phyloP scores from a whole-genome alignment of 2,888 invertebrate genomes.

The Chrysolina oricalcia region DNA sequence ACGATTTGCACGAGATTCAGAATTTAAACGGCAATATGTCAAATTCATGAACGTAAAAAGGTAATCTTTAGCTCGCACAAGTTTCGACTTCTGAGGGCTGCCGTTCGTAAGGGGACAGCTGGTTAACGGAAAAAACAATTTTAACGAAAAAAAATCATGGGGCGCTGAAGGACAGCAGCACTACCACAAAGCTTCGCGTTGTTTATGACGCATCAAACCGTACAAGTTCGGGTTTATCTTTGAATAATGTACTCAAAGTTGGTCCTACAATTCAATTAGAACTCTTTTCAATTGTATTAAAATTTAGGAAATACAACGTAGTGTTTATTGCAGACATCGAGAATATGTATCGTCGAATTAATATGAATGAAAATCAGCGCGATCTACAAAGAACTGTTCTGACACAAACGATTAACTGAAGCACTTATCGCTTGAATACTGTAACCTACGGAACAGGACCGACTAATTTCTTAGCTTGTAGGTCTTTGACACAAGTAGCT shows the following conservation, averaged over 20 bases:
- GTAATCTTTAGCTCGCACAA: slow-evolving; percentile 33
- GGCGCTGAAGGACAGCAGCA: slow-evolving; percentile 31
- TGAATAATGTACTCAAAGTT: slow-evolving; percentile 29
- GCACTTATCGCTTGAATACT: not conserved
- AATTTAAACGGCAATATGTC: too few relatives aligned
- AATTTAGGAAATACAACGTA: slow-evolving; percentile 31
- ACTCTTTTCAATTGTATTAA: slow-evolving; percentile 32
- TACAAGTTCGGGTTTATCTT: slow-evolving; percentile 23
- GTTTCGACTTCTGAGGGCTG: too few relatives aligned
- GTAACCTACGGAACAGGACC: not conserved
- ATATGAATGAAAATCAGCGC: not conserved
- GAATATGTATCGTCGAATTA: slow-evolving; percentile 37
- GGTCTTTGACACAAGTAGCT: slow-evolving; percentile 26
- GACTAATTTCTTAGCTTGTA: slow-evolving; percentile 12
- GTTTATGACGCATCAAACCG: slow-evolving; percentile 35
- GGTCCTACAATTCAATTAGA: too few relatives aligned
- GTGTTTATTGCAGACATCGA: slow-evolving; percentile 29
- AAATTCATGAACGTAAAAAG: not conserved
- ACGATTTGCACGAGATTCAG: too few relatives aligned
- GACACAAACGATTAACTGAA: not conserved
- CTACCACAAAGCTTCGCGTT: slow-evolving; percentile 35
- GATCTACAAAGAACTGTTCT: slow-evolving; percentile 23
- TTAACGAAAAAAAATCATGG: too few relatives aligned
- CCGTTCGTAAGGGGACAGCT: too few relatives aligned
- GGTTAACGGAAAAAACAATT: too few relatives aligned